phyloP scores from a whole-genome alignment of 2,797 vertebrate genomes.

The Lacerta viridis region DNA sequence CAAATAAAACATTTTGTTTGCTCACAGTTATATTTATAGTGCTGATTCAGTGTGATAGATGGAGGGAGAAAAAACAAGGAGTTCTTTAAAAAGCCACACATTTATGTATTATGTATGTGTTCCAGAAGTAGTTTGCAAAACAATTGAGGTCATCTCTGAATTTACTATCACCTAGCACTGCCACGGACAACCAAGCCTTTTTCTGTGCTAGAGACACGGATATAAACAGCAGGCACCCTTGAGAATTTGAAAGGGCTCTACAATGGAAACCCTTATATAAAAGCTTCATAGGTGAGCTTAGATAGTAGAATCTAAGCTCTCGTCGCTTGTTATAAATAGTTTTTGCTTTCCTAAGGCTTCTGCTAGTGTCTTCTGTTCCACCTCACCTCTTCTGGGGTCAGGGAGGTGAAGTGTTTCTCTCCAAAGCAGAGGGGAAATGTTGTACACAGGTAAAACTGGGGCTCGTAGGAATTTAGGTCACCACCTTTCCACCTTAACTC shows the following conservation, averaged over 20 bases:
- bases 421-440: slow-evolving; percentile 30
- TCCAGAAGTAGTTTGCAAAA: slow-evolving; percentile 66
- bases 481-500: neutral
- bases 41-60: slow-evolving; percentile 53
- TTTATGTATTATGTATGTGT: slow-evolving; percentile 68
- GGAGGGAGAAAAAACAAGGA: neutral
- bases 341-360: slow-evolving; percentile 36
- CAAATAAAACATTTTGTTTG: slow-evolving; percentile 64
- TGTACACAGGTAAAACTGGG: neutral
- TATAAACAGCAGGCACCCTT: slow-evolving; percentile 45
- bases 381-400: slow-evolving; percentile 57
- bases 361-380: slow-evolving; percentile 47
- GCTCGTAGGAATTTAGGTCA: neutral
- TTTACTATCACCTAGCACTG: slow-evolving; percentile 50
- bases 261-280: slow-evolving; percentile 57
- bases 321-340: slow-evolving; percentile 55
- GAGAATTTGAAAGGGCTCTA: slow-evolving; percentile 35
- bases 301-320: neutral
- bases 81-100: slow-evolving; percentile 48
- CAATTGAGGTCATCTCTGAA: slow-evolving; percentile 55
- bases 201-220: slow-evolving; percentile 52
- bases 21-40: slow-evolving; percentile 68
- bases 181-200: slow-evolving; percentile 33
- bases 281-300: slow-evolving; percentile 57
- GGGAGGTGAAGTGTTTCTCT: slow-evolving; percentile 29